phyloP scores from a whole-genome alignment of 2,113 vertebrate genomes.

The Bufo bufo region DNA sequence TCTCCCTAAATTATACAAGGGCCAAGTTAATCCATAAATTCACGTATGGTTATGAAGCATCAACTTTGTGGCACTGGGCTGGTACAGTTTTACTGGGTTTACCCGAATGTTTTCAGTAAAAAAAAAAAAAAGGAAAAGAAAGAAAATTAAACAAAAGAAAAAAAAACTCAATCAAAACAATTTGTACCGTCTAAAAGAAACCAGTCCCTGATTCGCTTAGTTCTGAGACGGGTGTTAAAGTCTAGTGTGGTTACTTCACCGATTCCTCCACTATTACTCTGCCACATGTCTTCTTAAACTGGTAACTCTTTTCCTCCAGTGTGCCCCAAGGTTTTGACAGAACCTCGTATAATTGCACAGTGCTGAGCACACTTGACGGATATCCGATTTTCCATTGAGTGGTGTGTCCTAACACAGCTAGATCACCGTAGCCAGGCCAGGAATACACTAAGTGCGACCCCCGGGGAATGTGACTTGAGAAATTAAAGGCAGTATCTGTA shows the following conservation, averaged over 20 bases:
- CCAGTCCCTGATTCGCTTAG: constrained; percentile 4
- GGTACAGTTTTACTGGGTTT: not conserved
- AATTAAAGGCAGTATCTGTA: constrained; percentile 2
- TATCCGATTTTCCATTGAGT: not conserved
- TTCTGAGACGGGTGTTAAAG: constrained; percentile 8
- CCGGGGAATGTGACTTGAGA: constrained; percentile 11
- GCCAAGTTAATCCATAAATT: not conserved
- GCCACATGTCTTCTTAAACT: not conserved
- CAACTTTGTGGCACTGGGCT: not conserved
- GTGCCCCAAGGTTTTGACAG: not conserved
- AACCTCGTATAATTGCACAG: not conserved
- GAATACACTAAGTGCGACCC: not conserved
- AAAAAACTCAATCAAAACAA: constrained; percentile 1
- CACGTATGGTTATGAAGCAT: not conserved
- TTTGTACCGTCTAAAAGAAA: constrained; percentile 38
- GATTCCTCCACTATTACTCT: not conserved
- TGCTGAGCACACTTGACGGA: not conserved
- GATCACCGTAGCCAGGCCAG: not conserved
- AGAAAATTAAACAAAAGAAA: not conserved
- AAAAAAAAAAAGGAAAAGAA: not conserved
- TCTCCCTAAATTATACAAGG: not conserved
- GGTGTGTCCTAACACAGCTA: constrained; percentile 13
- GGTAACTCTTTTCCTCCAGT: not conserved
- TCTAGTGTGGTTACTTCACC: not conserved
- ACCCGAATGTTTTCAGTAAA: not conserved